Percentiles rank a stretch among this genome's conserved stretches.
Evolutionary conservation across 1,140 invertebrate species (phyloP).

Genomic region (Orius insidiosus): DNA sequence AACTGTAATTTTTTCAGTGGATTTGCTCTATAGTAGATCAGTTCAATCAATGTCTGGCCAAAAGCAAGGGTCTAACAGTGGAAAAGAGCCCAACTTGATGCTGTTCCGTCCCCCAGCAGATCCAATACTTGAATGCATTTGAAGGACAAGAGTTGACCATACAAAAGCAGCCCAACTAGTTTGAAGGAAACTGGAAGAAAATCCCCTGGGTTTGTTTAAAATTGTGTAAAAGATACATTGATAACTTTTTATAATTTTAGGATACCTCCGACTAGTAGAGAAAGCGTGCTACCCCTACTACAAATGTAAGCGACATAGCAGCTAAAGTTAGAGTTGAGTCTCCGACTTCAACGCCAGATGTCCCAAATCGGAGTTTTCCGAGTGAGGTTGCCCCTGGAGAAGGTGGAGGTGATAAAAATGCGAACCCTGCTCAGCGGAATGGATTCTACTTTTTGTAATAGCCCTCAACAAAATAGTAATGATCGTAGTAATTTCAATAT

Average conservation of each 20-base stretch:
- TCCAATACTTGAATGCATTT: slow-evolving; percentile 87
- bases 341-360: slow-evolving; percentile 17
- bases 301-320: slow-evolving; percentile 1
- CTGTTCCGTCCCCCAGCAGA: slow-evolving; percentile 94
- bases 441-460: slow-evolving; percentile 15
- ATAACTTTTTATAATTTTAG: slow-evolving; percentile 10
- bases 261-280: slow-evolving; percentile 19
- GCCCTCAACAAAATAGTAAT: slow-evolving; percentile 12
- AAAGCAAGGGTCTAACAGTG: slow-evolving; percentile 37
- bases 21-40: slow-evolving; percentile 62
- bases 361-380: slow-evolving; percentile 11
- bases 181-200: slow-evolving; percentile 50
- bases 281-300: slow-evolving; percentile 16
- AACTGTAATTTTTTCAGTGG: slow-evolving; percentile 25
- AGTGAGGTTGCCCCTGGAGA: slow-evolving; percentile 6
- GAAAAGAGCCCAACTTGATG: slow-evolving; percentile 80
- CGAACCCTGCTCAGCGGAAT: slow-evolving; percentile 13
- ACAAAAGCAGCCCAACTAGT: slow-evolving; percentile 86
- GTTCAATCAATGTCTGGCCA: slow-evolving; percentile 61
- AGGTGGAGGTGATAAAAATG: slow-evolving; percentile 4
- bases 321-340: slow-evolving; percentile 12
- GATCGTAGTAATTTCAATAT: slow-evolving; percentile 19
- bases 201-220: slow-evolving; percentile 40
- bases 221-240: slow-evolving; percentile 13
- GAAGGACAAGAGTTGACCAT: slow-evolving; percentile 93